These are phyloP conservation scores for Nibea albiflora DNA, from an alignment of 2,113 vertebrate species.

Conservation along the genomic window DNA sequence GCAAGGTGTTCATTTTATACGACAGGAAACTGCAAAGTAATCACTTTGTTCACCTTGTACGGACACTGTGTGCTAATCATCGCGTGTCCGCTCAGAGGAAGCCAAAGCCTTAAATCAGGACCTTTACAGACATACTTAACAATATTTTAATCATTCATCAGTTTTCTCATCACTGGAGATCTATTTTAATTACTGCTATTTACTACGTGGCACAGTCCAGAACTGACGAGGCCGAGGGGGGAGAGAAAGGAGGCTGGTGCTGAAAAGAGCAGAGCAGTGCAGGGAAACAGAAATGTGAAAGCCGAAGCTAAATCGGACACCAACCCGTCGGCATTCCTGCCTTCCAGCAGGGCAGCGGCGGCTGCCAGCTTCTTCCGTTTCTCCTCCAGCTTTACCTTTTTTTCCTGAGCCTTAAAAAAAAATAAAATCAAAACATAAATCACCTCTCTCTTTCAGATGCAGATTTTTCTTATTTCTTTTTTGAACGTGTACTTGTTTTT, in stretches of 20 bases:
- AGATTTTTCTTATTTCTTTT: neutral
- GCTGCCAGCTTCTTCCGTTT: conserved; percentile 89
- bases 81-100: neutral
- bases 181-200: conserved; percentile 27
- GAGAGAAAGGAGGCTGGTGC: neutral
- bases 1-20: conserved; percentile 24
- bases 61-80: neutral
- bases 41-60: conserved; percentile 51
- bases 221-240: neutral
- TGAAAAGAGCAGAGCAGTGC: neutral
- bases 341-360: conserved; percentile 86
- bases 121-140: conserved; percentile 23
- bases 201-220: neutral
- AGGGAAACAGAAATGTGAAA: neutral
- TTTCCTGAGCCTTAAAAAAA: conserved; percentile 86
- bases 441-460: neutral
- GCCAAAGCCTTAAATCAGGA: neutral
- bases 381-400: conserved; percentile 89
- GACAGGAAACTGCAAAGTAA: conserved; percentile 56
- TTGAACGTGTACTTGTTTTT: neutral
- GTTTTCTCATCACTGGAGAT: conserved; percentile 20
- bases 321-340: conserved; percentile 94
- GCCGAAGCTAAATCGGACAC: conserved; percentile 51
- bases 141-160: conserved; percentile 10
- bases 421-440: neutral